Evolutionary conservation across 2,888 invertebrate species (phyloP).

Genomic region (Corbicula japonica): DNA sequence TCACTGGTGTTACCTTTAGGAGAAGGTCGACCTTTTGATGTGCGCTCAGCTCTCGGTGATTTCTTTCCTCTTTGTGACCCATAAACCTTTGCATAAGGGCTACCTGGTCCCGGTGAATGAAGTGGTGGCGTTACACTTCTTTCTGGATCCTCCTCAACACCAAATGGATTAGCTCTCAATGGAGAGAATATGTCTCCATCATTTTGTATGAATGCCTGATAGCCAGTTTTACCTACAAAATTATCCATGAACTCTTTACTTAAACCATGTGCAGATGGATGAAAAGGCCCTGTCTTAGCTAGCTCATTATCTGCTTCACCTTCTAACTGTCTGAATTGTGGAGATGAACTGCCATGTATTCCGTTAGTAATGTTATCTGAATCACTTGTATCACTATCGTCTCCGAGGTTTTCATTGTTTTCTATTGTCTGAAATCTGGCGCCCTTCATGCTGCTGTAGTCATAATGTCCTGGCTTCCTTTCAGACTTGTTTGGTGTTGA

Average conservation of each 20-base stretch:
- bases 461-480: conserved; percentile 13
- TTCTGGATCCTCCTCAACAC: conserved; percentile 17
- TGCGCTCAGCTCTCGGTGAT: conserved; percentile 30
- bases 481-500: conserved; percentile 60
- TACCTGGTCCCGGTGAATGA: conserved; percentile 53
- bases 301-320: conserved; percentile 59
- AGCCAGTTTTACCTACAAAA: conserved; percentile 52
- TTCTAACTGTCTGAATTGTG: conserved; percentile 61
- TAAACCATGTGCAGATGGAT: conserved; percentile 58
- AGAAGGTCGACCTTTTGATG: conserved; percentile 32
- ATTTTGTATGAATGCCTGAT: conserved; percentile 14
- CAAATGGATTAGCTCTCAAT: conserved; percentile 18
- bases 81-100: conserved; percentile 37
- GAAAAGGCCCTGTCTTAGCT: conserved; percentile 55
- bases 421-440: conserved; percentile 15
- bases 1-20: too few species aligned
- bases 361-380: conserved; percentile 33
- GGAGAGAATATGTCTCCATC: conserved; percentile 60
- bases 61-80: conserved; percentile 27
- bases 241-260: conserved; percentile 62
- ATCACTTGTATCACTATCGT: conserved; percentile 43
- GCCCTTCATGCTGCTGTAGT: conserved; percentile 17
- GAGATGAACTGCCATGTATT: conserved; percentile 37
- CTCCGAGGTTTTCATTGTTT: conserved; percentile 15
- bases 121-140: conserved; percentile 46